A percentile compares a stretch with the other conserved stretches of the same genome.
Evolutionary conservation across 2,113 vertebrate genomes (phyloP).

Genomic region (Ammodytes dubius): DNA sequence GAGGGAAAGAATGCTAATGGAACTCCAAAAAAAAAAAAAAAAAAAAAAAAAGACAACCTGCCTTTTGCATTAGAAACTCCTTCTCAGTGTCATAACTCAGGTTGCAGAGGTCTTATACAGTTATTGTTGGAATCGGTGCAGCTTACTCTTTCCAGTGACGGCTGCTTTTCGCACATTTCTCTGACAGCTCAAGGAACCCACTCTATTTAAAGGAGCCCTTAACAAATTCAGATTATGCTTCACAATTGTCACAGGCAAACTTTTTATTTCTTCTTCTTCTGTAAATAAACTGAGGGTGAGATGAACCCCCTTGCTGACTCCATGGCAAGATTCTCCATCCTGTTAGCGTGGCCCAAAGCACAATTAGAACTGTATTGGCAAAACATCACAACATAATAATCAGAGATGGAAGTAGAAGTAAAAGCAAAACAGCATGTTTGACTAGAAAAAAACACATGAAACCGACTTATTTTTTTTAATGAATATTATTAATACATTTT

Average conservation of each 20-base stretch:
- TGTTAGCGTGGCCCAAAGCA: neutral
- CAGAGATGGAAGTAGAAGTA: neutral
- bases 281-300: neutral
- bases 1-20: conserved; percentile 8
- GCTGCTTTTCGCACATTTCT: neutral
- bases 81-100: neutral
- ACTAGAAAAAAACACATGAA: neutral
- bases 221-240: neutral
- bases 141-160: neutral
- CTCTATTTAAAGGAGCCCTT: neutral
- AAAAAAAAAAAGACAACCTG: neutral
- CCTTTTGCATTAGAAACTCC: conserved; percentile 19
- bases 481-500: neutral
- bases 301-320: neutral
- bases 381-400: neutral
- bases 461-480: too few relatives aligned
- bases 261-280: neutral
- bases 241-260: neutral
- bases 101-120: neutral
- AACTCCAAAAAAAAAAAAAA: neutral
- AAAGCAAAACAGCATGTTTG: neutral
- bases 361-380: conserved; percentile 3
- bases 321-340: neutral
- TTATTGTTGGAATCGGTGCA: neutral
- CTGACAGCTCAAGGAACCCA: neutral